These are phyloP conservation scores for Helicorthomorpha holstii DNA, from an alignment of 1,140 invertebrate species.

Conservation along the genomic window DNA sequence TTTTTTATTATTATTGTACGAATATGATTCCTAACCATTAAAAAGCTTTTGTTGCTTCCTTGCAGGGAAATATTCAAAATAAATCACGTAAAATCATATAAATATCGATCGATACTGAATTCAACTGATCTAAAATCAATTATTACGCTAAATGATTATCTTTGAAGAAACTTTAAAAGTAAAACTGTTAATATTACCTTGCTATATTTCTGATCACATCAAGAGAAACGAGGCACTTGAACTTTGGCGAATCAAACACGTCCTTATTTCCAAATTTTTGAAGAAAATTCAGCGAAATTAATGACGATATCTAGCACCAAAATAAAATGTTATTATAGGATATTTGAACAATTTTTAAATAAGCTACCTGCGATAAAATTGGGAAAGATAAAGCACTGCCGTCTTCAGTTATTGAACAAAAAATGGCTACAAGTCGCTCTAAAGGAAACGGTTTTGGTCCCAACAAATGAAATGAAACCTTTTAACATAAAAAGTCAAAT, in stretches of 20 bases:
- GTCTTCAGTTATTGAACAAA: conserved; percentile 73
- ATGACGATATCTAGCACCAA: conserved; percentile 24
- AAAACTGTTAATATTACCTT: too few relatives aligned
- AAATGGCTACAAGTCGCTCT: conserved; percentile 71
- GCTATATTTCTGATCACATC: conserved; percentile 26
- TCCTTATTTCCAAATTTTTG: conserved; percentile 23
- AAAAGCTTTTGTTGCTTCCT: too few relatives aligned
- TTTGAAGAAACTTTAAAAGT: too few relatives aligned
- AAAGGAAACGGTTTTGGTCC: conserved; percentile 67
- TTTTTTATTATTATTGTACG: too few relatives aligned
- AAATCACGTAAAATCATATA: too few relatives aligned
- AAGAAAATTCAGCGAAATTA: conserved; percentile 27
- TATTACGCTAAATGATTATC: too few relatives aligned
- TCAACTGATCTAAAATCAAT: too few relatives aligned
- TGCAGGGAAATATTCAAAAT: too few relatives aligned
- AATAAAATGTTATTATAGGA: neutral
- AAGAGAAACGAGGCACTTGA: conserved; percentile 28
- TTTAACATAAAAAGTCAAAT: neutral
- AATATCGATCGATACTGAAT: too few relatives aligned
- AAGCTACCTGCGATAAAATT: neutral
- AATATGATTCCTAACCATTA: too few relatives aligned
- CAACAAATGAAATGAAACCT: conserved; percentile 30
- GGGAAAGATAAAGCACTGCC: neutral
- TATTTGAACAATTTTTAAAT: conserved; percentile 1
- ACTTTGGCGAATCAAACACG: conserved; percentile 28